phyloP scores from a whole-genome alignment of 2,797 vertebrate genomes.

The Orestias chungarensis region DNA sequence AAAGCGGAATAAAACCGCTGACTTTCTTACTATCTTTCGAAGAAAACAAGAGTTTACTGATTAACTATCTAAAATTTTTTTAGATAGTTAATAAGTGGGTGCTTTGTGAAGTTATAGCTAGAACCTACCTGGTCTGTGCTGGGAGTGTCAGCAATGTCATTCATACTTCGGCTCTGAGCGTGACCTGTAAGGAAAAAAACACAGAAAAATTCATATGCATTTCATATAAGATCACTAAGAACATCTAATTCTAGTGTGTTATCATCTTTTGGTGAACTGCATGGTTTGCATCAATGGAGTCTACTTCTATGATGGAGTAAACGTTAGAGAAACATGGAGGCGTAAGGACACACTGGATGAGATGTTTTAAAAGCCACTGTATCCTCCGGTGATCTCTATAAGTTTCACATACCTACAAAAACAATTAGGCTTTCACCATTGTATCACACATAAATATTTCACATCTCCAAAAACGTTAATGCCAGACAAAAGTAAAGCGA shows the following conservation, averaged over 20 bases:
- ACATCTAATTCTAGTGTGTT: background rate
- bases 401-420: too few relatives aligned
- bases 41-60: background rate
- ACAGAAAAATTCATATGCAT: background rate
- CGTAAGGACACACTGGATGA: background rate
- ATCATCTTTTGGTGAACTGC: background rate
- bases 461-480: too few relatives aligned
- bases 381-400: too few relatives aligned
- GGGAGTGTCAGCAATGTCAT: conserved; percentile 90
- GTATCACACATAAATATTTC: too few relatives aligned
- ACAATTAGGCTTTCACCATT: too few relatives aligned
- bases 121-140: conserved; percentile 90
- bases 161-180: conserved; percentile 95
- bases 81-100: background rate
- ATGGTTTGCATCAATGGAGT: background rate
- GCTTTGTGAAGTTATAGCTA: background rate
- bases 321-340: too few relatives aligned
- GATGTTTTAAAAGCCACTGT: too few relatives aligned
- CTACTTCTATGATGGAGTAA: background rate
- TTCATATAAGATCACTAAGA: background rate
- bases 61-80: background rate
- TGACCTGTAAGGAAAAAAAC: conserved; percentile 79
- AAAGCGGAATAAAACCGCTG: background rate
- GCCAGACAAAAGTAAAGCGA: too few relatives aligned
- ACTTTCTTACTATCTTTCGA: background rate